Evolutionary conservation across 2,888 invertebrate genomes (phyloP), one percentile per base, ranked within the genome.

Genomic region (Tipula confusa): DNA sequence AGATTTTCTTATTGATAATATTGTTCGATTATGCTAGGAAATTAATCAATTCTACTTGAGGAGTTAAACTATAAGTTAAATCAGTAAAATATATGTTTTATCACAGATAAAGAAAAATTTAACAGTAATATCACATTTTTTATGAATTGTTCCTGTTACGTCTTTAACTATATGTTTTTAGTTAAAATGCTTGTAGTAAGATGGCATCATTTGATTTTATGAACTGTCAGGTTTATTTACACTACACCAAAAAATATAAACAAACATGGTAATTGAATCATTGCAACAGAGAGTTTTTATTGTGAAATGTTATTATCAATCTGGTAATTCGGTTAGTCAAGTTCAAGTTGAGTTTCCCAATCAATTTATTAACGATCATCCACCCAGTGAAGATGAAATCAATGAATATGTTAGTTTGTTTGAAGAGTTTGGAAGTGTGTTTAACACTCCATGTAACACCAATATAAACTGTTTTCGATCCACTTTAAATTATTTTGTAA

Each of bases 301-400:
- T 81, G 80, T 81, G 28, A 81, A 81, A 81, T 15, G 6, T 28
- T 81, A 29, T 31, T 81, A 81, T 81, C 80, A 81, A 81, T 6
- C 6, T 81, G 80, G 80, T 13, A 81, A 81, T 29, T 81, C 80
- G 15, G 29, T n/a, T 1, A 29, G 31, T 29, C 29, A 29, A 7
- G 80, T 81, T 31, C 13, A 15, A 81, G 13, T n/a, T 15, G 80
- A 81, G 13, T 81, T 81, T 81, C 80, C 29, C 13, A 29, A 15
- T 13, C 29, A 81, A 31, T 81, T 81, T 81, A 29, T 15, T 6
- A 15, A 29, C 2, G 4, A 11, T 29, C 6, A 81, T 29, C 31
- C n/a, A 29, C 80, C 80, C 1, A 29, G n/a, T 15, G 80, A 81
- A 29, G 29, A 81, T 81, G 15, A 29, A 29, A 31, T 81, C 0